These are phyloP conservation scores for Globodera rostochiensis DNA, from an alignment of 1,140 invertebrate genomes.

Conservation along the genomic window DNA sequence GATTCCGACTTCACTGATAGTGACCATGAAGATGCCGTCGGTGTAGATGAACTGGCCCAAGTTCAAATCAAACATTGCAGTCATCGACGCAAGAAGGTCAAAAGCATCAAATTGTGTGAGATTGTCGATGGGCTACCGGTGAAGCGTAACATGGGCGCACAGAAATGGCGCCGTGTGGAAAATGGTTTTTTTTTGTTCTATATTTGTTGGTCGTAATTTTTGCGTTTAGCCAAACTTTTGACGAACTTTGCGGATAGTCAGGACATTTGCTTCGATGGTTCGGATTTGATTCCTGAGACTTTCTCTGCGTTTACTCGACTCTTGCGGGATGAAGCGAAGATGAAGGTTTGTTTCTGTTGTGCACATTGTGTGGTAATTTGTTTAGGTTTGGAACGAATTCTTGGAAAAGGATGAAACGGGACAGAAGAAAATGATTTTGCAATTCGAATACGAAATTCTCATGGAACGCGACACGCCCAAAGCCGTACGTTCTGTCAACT, in stretches of 20 bases:
- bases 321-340: conserved; percentile 55
- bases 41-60: not conserved
- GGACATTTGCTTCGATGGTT: conserved; percentile 60
- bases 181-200: conserved; percentile 46
- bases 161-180: conserved; percentile 60
- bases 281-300: conserved; percentile 53
- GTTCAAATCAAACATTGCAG: conserved; percentile 13
- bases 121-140: conserved; percentile 48
- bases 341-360: conserved; percentile 48
- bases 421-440: conserved; percentile 17
- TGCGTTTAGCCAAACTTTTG: conserved; percentile 42
- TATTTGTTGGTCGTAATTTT: not conserved
- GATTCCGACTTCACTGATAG: conserved; percentile 28
- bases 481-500: not conserved
- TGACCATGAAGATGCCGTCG: conserved; percentile 30
- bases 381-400: conserved; percentile 62
- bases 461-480: conserved; percentile 15
- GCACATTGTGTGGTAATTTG: conserved; percentile 9
- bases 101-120: conserved; percentile 8
- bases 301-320: conserved; percentile 59
- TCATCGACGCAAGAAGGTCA: conserved; percentile 15
- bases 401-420: conserved; percentile 58
- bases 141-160: conserved; percentile 61
- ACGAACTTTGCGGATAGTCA: conserved; percentile 52
- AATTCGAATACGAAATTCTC: conserved; percentile 38